Evolutionary conservation across 2,888 invertebrate species (phyloP).

Genomic region (Reticulitermes lucifugus): DNA sequence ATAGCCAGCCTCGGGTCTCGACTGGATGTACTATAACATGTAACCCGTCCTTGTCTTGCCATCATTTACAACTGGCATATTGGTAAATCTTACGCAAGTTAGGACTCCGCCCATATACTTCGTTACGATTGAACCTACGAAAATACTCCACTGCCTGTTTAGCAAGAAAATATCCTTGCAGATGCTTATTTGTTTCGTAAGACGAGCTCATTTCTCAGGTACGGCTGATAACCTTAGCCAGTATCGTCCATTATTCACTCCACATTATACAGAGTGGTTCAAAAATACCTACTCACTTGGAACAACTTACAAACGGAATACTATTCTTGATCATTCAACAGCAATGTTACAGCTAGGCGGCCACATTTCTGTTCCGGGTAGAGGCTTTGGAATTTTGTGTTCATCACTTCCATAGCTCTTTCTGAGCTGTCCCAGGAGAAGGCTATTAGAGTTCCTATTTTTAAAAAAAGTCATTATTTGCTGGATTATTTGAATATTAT

Average conservation of each 20-base stretch:
- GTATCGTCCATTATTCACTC: not conserved
- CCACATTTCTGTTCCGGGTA: too few relatives aligned
- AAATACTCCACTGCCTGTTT: not conserved
- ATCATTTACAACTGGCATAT: slow-evolving; percentile 2
- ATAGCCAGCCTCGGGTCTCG: too few relatives aligned
- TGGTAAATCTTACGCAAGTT: not conserved
- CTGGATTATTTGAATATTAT: too few relatives aligned
- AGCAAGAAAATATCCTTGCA: not conserved
- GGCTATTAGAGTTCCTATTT: too few relatives aligned
- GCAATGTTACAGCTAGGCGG: too few relatives aligned
- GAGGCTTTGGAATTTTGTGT: too few relatives aligned
- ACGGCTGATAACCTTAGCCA: not conserved
- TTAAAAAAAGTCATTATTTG: too few relatives aligned
- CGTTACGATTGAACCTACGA: not conserved
- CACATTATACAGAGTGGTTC: not conserved
- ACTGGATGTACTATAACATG: not conserved
- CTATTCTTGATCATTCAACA: too few relatives aligned
- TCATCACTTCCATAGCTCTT: too few relatives aligned
- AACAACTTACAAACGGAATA: too few relatives aligned
- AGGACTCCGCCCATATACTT: not conserved
- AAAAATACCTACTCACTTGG: too few relatives aligned
- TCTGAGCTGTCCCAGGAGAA: too few relatives aligned
- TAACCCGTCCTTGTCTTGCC: not conserved
- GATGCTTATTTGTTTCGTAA: slow-evolving; percentile 5
- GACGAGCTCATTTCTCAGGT: not conserved